Base-by-base conservation (phyloP, 2,113 vertebrate genomes). In the Calyptomena viridis region DNA sequence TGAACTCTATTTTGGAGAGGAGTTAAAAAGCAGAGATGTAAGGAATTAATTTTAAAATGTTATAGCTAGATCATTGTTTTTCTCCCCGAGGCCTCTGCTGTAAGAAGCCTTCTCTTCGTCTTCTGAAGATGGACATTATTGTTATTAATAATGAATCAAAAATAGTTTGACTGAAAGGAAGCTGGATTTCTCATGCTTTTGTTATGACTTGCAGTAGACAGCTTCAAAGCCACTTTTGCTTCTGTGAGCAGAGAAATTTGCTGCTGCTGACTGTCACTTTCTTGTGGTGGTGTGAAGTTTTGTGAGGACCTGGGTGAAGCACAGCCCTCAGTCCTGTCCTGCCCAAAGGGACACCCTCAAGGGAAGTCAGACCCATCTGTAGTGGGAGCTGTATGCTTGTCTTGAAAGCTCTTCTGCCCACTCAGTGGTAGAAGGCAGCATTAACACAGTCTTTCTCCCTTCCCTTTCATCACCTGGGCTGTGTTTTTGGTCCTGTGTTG, bases 121-220 rank as follows among this genome's bases (percentile, higher is more conserved):
- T 93, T 92, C 84, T 86, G 62, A 42, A 87, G 62, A 86, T 77
- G 73, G 73, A 80, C 75, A 22, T 86, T 74, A 55, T 28, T 89
- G 50, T 59, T 95, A 79, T 95, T 94, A 96, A 96, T 96, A 95
- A 96, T 96, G 62, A 93, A 96, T 96, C 76, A 93, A 94, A 88
- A 91, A 1, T 5, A 3, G 56, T 82, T 77, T 87, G 82, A 87
- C 66, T 66, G 87, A 47, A 53, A 94, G 72, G 50, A 81, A 77
- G 78, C 44, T 74, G 52, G 23, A 64, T 95, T 95, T 91, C 76
- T 85, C 30, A 58, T 89, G 73, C 95, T 94, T 95, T 87, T 91
- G 84, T 94, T 95, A 56, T 35, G 90, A 90, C 47, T 84, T 73
- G 40, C 42, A 69, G 16, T 55, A 94, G 81, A 46, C 24, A 68